Percentiles rank a stretch among this genome's conserved stretches.
These are phyloP conservation scores for Emydoidea blandingii DNA, from an alignment of 2,797 vertebrate species.

Conservation along the genomic window DNA sequence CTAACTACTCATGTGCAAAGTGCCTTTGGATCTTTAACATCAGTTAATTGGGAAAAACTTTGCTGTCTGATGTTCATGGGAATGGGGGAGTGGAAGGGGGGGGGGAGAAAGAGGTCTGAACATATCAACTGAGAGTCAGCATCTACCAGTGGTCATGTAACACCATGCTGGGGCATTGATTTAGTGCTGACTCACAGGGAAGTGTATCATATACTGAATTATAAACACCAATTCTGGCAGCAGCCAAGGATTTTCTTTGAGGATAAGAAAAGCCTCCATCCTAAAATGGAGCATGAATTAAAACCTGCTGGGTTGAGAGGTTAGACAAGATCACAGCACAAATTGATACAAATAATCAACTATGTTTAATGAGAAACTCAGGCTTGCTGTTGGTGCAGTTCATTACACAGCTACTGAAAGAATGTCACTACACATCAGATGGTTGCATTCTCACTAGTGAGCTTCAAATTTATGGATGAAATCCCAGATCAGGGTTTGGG, in stretches of 20 bases:
- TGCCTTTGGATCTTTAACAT: accelerated
- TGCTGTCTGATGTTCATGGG: not conserved
- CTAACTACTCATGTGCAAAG: not conserved
- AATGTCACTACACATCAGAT: not conserved
- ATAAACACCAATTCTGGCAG: not conserved
- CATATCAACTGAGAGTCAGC: not conserved
- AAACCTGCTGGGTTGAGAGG: not conserved
- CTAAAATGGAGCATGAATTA: not conserved
- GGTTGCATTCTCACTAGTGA: not conserved
- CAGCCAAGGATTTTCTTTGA: not conserved
- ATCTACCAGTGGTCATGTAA: not conserved
- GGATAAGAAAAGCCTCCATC: not conserved
- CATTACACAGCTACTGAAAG: not conserved
- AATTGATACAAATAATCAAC: not conserved
- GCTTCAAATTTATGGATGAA: not conserved
- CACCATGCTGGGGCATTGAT: not conserved
- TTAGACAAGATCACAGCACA: not conserved
- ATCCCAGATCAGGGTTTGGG: accelerated
- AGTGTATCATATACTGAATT: not conserved
- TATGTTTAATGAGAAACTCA: not conserved
- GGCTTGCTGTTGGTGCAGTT: accelerated
- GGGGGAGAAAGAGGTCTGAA: not conserved
- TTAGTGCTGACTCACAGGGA: not conserved
- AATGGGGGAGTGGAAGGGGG: accelerated
- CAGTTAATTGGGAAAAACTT: not conserved